phyloP scores from a whole-genome alignment of 2,113 vertebrate genomes.

The Grammomys dolichurus region DNA sequence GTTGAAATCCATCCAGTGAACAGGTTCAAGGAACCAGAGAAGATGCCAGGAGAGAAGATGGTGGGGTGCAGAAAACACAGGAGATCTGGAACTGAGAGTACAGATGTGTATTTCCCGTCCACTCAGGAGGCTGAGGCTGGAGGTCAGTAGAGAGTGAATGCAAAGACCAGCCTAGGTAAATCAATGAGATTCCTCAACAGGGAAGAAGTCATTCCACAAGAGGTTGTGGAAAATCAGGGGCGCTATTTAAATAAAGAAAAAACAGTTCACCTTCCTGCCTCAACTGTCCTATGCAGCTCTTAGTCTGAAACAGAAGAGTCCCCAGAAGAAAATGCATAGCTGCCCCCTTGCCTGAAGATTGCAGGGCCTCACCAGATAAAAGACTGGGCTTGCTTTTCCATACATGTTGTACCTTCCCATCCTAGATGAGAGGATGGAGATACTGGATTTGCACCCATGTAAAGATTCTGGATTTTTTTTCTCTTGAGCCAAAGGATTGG shows the following conservation, averaged over 20 bases:
- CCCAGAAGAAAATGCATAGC: background rate
- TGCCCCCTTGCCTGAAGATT: too few relatives aligned
- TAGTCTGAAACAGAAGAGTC: background rate
- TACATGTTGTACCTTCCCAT: background rate
- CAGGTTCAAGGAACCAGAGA: background rate
- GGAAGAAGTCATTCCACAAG: background rate
- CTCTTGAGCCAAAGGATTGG: accelerated
- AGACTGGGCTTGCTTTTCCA: background rate
- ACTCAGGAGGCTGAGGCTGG: background rate
- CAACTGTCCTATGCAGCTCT: too few relatives aligned
- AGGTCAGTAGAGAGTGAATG: background rate
- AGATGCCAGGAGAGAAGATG: background rate
- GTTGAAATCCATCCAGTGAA: background rate
- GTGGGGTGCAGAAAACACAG: background rate
- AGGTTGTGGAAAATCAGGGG: background rate
- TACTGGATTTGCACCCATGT: accelerated
- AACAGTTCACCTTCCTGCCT: accelerated
- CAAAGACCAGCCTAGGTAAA: background rate
- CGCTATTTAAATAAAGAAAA: background rate
- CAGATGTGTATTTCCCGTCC: background rate
- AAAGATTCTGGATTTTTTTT: background rate
- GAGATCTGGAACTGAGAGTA: background rate
- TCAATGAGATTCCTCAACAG: background rate
- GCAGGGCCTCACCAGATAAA: background rate
- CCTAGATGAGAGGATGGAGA: background rate